A percentile compares a stretch with the other conserved stretches of the same genome.
These are phyloP conservation scores for Papilio polyxenes DNA, from an alignment of 1,140 invertebrate genomes.

Conservation along the genomic window DNA sequence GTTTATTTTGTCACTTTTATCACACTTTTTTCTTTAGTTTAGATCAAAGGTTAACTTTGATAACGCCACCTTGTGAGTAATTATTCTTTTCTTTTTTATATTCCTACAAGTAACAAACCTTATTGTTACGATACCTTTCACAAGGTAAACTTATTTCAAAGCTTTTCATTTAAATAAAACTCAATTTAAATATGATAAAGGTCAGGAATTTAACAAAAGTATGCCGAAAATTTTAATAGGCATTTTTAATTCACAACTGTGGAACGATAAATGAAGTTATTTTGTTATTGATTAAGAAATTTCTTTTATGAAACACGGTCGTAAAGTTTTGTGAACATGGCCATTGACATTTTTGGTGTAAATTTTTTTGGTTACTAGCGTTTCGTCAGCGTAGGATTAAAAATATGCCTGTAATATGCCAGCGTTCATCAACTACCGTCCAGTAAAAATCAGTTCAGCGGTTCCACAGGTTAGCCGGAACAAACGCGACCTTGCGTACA, in stretches of 20 bases:
- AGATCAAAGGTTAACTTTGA: too few species aligned
- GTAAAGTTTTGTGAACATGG: background rate
- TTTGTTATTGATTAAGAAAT: constrained; percentile 12
- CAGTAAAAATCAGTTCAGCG: too few species aligned
- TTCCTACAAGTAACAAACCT: too few species aligned
- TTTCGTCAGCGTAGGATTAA: too few species aligned
- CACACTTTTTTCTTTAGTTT: too few species aligned
- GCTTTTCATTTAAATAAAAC: background rate
- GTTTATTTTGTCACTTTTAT: too few species aligned
- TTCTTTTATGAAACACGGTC: constrained; percentile 19
- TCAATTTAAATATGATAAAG: background rate
- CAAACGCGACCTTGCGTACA: too few species aligned
- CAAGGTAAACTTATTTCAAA: background rate
- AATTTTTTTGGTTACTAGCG: background rate
- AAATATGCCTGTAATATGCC: too few species aligned
- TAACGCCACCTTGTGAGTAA: too few species aligned
- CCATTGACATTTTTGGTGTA: background rate
- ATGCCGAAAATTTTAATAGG: constrained; percentile 36
- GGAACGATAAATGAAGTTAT: constrained; percentile 38
- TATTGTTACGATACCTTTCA: background rate
- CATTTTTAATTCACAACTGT: constrained; percentile 34
- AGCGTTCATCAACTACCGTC: too few species aligned
- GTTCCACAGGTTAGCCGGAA: too few species aligned
- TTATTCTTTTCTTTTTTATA: too few species aligned
- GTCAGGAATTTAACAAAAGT: background rate